Evolutionary conservation across 35 echinoderm and acorn worm species (phyloP), one percentile per base, ranked within the genome.

Genomic region (Holothuria glaberrima): DNA sequence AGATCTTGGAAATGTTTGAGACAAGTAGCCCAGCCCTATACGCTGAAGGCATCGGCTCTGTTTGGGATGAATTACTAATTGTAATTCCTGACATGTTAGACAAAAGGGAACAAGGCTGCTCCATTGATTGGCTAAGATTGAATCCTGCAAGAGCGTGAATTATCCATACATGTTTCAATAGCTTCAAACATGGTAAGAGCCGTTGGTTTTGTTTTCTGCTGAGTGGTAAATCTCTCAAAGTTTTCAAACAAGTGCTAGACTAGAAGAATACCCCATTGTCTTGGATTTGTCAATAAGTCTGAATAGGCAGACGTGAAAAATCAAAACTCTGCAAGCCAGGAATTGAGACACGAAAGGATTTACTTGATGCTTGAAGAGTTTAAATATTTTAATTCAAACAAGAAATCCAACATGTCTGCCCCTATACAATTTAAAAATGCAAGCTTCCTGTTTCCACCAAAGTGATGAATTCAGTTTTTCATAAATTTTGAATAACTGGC

Each of bases 241-340:
- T 75, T 75, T 75, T 75, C 71, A 75, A 75, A 75, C 71, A 75
- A 75, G 29, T 75, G 34, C 71, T 41, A 75, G 31, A 10, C 34
- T 19, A 75, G 71, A 48, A 75, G 29, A 75, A 75, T 75, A 75
- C 14, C 20, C 31, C 44, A 75, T 75, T 75, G 71, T 75, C 31
- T 41, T n/a, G 31, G 44, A 75, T 75, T 75, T 75, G 33, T 75
- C 71, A 75, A 75, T 69, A 69, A 69, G 66, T 75, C 71, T 75
- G 71, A 75, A 75, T 75, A 41, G 71, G 28, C 18, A 18, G 33
- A 17, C 1, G 50, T 9, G 12, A 54, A 54, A 54, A 54, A 54
- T 54, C 50, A 54, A 54, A 54, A 9, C 50, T 54, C 7, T 41
- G 13, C 16, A 2, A 1, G 50, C 50, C 50, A 54, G 10, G 50